These are phyloP conservation scores for Orchesellides sinensis DNA, from an alignment of 2,888 invertebrate genomes.

Conservation along the genomic window DNA sequence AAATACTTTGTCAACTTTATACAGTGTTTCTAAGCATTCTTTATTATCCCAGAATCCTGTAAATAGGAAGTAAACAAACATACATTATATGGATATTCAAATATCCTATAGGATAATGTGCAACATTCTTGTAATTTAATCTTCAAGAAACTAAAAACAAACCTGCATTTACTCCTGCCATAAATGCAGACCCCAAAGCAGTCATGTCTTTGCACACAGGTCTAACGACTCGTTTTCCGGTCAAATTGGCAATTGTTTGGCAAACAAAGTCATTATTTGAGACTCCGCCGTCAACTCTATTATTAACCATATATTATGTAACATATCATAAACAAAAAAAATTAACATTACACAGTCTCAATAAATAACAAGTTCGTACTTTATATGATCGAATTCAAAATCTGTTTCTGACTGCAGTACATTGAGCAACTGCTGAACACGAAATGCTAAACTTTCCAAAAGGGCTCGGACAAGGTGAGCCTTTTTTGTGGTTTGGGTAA, in stretches of 20 bases:
- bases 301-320: constrained; percentile 73
- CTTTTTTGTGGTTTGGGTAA: constrained; percentile 84
- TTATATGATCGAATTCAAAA: constrained; percentile 81
- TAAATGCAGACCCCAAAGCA: constrained; percentile 89
- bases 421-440: constrained; percentile 86
- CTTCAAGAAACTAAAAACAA: no score
- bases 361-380: constrained; percentile 78
- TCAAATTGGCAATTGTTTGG: constrained; percentile 91
- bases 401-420: constrained; percentile 85
- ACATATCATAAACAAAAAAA: background rate
- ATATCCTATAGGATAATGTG: no score
- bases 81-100: no score
- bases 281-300: constrained; percentile 97
- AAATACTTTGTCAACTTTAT: constrained; percentile 82
- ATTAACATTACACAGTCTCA: no score
- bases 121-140: no score
- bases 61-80: no score
- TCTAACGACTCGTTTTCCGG: constrained; percentile 86
- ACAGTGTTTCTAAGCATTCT: constrained; percentile 82
- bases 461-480: constrained; percentile 90
- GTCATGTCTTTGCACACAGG: constrained; percentile 87
- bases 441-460: constrained; percentile 90
- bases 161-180: constrained; percentile 76
- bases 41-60: constrained; percentile 87
- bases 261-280: constrained; percentile 94